A percentile compares a stretch with the other conserved stretches of the same genome.
phyloP scores from a whole-genome alignment of 2,888 invertebrate genomes.

The Microctonus aethiopoides region DNA sequence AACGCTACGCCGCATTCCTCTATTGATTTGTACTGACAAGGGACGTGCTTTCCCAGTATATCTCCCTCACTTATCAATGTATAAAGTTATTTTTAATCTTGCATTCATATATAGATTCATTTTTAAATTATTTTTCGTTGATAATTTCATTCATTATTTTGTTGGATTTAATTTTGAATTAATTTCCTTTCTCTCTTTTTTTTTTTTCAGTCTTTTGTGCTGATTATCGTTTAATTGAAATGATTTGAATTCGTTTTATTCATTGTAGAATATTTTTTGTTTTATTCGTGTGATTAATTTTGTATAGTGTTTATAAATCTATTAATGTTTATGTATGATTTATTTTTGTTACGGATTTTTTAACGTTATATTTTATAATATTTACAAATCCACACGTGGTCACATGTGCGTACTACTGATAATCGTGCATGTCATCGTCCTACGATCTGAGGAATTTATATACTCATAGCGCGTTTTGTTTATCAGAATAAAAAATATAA shows the following conservation, averaged over 20 bases:
- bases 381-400: conserved; percentile 23
- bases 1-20: conserved; percentile 64
- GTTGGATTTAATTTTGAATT: no score
- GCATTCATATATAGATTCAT: not conserved
- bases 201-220: no score
- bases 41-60: conserved; percentile 33
- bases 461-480: conserved; percentile 19
- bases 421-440: conserved; percentile 32
- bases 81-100: not conserved
- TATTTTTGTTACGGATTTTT: no score
- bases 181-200: not conserved
- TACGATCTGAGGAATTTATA: conserved; percentile 20
- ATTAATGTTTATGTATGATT: not conserved
- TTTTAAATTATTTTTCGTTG: no score
- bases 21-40: conserved; percentile 60
- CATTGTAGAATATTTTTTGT: no score
- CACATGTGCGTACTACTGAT: conserved; percentile 16
- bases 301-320: no score
- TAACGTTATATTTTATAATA: not conserved
- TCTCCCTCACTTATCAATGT: conserved; percentile 25
- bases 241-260: no score
- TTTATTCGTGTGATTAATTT: no score
- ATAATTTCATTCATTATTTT: no score
- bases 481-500: no score
- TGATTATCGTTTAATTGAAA: no score